Evolutionary conservation across 1,140 invertebrate species (phyloP), one percentile per base, ranked within the genome.

Genomic region (Ceratoteleas bidentatus): DNA sequence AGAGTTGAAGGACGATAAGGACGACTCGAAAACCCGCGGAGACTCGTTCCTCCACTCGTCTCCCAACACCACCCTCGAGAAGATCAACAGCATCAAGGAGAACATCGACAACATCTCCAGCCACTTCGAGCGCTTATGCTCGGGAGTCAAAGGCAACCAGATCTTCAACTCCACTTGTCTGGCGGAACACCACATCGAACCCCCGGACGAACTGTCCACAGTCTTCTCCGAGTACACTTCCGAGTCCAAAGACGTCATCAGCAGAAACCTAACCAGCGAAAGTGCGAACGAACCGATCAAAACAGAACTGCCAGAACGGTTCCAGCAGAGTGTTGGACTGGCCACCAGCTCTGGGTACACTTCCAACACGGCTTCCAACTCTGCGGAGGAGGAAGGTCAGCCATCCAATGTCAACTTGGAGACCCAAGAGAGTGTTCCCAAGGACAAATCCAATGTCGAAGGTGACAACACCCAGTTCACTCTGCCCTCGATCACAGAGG

Each of bases 31-130:
- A 52, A 16, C 16, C 6, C 24, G 24, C 24, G 24, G 24, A 24
- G 15, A 54, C 3, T 54, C 58, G n/a, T 58, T 72, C 15, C 2
- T 43, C 47, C 68, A 72, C 6, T 72, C 68, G 0, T 72, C 68
- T 0, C 47, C 57, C 0, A 72, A 72, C 16, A 13, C 15, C 13
- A 14, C 53, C 5, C 8, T 15, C 8, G 33, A 70, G n/a, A 8
- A 58, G 52, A 33, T 49, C 11, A 11, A 50, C 54, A 53, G 7
- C 11, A 36, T 64, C 34, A 64, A 50, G 4, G 13, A 52, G 14
- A 15, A 13, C 4, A 13, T 50, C 14, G 32, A 36, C 8, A 64
- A 54, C 33, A 53, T 60, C 6, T 54, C 50, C 0, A 33, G 43
- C 11, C 34, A 15, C 13, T 40, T 61, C 0, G 68, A 72, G 45